phyloP scores from a whole-genome alignment of 2,888 invertebrate genomes.

The Lepidochrysops patricia region DNA sequence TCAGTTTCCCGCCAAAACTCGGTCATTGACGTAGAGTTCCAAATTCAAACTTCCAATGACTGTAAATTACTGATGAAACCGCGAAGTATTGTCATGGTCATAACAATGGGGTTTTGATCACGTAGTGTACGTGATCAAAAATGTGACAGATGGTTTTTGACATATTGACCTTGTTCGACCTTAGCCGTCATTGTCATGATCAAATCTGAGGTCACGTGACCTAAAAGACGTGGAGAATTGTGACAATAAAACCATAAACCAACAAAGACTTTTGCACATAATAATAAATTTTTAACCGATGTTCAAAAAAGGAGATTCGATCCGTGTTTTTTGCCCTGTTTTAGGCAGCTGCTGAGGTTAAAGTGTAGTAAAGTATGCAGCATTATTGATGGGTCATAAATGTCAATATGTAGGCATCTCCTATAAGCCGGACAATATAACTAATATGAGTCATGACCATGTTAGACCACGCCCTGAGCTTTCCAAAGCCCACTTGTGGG shows the following conservation, averaged over 20 bases:
- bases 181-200: constrained; percentile 5
- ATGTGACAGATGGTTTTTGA: neutral
- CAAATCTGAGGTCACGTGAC: neutral
- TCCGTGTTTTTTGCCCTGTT: no score
- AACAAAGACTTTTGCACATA: no score
- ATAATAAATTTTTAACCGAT: no score
- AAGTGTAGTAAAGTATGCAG: no score
- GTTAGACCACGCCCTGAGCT: neutral
- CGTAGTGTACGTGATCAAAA: neutral
- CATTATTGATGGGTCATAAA: neutral
- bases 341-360: no score
- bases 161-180: constrained; percentile 2
- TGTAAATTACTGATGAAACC: neutral
- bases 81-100: neutral
- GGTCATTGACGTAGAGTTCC: neutral
- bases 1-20: neutral
- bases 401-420: neutral
- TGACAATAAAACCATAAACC: no score
- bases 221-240: neutral
- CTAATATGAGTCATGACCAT: neutral
- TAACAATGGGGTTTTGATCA: neutral
- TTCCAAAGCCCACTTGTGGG: neutral
- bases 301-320: no score
- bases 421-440: neutral
- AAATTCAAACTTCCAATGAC: neutral